Conservation (phyloP, 2,797 vertebrate species). For the Ciconia nigra region DNA sequence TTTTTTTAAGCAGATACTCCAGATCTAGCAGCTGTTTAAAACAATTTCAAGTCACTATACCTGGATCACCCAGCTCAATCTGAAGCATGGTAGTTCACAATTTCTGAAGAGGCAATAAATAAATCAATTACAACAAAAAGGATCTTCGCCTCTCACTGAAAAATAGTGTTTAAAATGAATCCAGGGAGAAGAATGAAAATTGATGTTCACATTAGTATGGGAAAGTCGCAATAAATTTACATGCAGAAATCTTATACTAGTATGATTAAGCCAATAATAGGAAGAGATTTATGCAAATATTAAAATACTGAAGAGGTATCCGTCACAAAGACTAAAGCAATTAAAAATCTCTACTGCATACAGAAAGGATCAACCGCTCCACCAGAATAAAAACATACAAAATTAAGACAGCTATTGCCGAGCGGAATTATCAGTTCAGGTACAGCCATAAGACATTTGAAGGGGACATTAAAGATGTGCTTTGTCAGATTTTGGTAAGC, state of each 20-base stretch:
- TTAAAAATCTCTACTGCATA: neutral
- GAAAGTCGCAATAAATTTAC: neutral
- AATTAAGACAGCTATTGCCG: neutral
- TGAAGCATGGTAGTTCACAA: neutral
- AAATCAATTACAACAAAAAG: neutral
- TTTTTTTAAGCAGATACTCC: neutral
- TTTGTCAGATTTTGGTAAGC: neutral
- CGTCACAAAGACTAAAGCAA: rapidly evolving
- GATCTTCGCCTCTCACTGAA: neutral
- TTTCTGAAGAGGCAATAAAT: neutral
- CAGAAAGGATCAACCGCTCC: neutral
- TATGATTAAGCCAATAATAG: neutral
- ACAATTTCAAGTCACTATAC: neutral
- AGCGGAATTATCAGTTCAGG: neutral
- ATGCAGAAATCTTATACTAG: neutral
- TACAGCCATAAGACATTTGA: neutral
- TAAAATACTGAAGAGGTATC: neutral
- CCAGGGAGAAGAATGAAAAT: neutral
- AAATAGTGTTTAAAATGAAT: neutral
- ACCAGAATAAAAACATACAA: neutral
- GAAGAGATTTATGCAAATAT: neutral
- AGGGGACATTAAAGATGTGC: neutral
- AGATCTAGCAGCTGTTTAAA: neutral
- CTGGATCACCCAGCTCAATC: neutral
- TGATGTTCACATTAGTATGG: neutral